Conservation (phyloP, 2,113 vertebrate genomes). For the Mixornis gularis region DNA sequence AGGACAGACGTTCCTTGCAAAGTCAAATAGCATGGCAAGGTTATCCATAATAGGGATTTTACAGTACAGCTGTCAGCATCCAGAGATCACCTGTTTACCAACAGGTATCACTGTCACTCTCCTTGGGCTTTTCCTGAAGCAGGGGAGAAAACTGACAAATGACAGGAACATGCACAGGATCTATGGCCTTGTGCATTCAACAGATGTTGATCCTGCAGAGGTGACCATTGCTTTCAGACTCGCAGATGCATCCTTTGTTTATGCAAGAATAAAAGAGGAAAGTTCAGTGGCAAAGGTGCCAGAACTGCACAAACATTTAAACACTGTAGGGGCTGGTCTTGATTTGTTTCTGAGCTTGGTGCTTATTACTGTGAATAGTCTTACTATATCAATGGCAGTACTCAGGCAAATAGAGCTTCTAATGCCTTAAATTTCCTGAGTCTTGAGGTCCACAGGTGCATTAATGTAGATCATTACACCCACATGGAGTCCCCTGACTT, state of each 20-base stretch:
- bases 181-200: background rate
- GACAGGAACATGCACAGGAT: background rate
- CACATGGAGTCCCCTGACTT: conserved; percentile 32
- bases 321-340: background rate
- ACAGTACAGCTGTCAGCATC: background rate
- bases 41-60: background rate
- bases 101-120: background rate
- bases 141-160: background rate
- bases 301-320: background rate
- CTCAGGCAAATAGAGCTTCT: conserved; percentile 5
- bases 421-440: conserved; percentile 21
- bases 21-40: background rate
- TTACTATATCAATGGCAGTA: conserved; percentile 13
- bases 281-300: background rate
- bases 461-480: conserved; percentile 30
- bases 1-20: background rate
- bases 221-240: background rate
- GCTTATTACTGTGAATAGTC: background rate
- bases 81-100: background rate
- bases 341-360: background rate
- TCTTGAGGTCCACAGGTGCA: conserved; percentile 31
- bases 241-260: background rate
- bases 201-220: background rate
- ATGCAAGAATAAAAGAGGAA: background rate
- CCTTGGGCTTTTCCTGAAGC: background rate